Base-by-base conservation (phyloP, 2,797 vertebrate species). In the Aythya fuligula region DNA sequence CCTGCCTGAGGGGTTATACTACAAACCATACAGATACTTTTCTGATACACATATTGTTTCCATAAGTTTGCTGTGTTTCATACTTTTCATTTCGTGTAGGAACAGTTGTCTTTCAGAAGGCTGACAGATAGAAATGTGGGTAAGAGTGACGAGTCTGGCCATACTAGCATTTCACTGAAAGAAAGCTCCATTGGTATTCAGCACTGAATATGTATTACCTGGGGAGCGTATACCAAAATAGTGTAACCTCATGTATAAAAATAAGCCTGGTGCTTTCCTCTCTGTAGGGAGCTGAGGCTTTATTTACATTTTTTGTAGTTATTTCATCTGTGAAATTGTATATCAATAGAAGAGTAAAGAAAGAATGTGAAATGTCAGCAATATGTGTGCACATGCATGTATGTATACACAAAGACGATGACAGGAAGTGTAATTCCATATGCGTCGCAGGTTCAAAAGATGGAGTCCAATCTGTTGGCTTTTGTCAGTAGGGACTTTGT, bases 331-430 rank as follows among this genome's bases (percentile, higher is more conserved):
- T 81, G 54, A 72, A 53, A 41, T 62, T 12, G 2, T 57, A 25
- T 57, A 36, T 57, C 20, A 56, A n/a, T 17, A 57, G 47, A 72
- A 51, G 25, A 51, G 36, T 45, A 66, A 75, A 66, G 32, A 51
- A 32, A 69, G 27, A 90, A 85, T 13, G 4, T 34, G 32, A 32
- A 77, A 61, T 39, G 38, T 47, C 43, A 56, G 27, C 47, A 62
- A 30, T 11, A 10, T 19, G 4, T 2, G 9, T 19, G 66, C 39
- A 21, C 1, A 0, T 87, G 30, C 32, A 4, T 41, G 32, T 41
- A 17, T 2, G 4, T 21, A 1, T 30, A 11, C 27, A 5, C 39
- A 7, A 88, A 87, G 71, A 49, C 22, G 10, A 45, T 45, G n/a
- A 8, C 0, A 1, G 54, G 39, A 32, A 74, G 34, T 54, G 16